phyloP scores from a whole-genome alignment of 2,113 vertebrate species.

The Carlito syrichta region DNA sequence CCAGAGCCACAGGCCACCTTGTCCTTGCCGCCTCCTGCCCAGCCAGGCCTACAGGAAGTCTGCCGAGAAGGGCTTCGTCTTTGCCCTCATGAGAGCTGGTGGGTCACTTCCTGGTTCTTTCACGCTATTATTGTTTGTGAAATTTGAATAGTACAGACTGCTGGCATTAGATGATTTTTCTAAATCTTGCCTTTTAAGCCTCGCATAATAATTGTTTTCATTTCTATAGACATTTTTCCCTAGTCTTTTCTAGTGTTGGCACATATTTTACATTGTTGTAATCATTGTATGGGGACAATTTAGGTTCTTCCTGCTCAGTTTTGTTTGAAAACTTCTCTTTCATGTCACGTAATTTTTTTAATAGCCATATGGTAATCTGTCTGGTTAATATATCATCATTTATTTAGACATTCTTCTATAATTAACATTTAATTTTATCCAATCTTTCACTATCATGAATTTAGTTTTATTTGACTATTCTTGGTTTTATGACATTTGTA shows the following conservation, averaged over 20 bases:
- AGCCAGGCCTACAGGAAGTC: conserved; percentile 93
- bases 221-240: not conserved
- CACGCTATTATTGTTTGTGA: not conserved
- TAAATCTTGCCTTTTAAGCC: not conserved
- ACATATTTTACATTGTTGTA: not conserved
- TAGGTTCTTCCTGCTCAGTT: not conserved
- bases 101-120: conserved; percentile 70
- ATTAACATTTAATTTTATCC: not conserved
- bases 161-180: not conserved
- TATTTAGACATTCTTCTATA: not conserved
- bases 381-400: not conserved
- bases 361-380: not conserved
- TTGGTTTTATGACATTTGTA: not conserved
- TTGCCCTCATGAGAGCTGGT: conserved; percentile 91
- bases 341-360: not conserved
- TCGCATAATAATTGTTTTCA: not conserved
- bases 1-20: conserved; percentile 88
- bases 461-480: not conserved
- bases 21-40: conserved; percentile 91
- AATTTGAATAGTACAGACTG: not conserved
- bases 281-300: not conserved
- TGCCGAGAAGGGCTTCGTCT: conserved; percentile 93
- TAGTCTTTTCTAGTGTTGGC: not conserved
- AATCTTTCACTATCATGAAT: not conserved
- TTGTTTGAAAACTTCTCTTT: not conserved